Evolutionary conservation across 2,888 invertebrate genomes (phyloP).

Genomic region (Palloptera scutellata): DNA sequence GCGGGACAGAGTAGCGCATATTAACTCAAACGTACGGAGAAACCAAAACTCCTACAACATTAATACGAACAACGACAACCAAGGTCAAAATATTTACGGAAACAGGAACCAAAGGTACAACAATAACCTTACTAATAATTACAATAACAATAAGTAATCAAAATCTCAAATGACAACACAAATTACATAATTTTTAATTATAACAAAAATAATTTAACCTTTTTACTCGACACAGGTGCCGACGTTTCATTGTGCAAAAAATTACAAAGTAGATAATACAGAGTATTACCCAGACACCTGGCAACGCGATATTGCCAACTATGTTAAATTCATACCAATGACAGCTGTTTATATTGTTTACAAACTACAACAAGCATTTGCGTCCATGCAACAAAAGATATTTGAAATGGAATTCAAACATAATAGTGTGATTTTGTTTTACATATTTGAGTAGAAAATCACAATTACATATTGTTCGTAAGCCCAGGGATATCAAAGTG

Average conservation of each 20-base stretch:
- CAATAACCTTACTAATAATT: neutral
- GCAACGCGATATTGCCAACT: too few species aligned
- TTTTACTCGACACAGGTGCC: slow-evolving; percentile 15
- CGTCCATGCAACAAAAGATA: too few species aligned
- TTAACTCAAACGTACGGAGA: neutral
- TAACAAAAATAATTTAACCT: neutral
- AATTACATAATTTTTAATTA: neutral
- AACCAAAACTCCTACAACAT: neutral
- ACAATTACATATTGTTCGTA: too few species aligned
- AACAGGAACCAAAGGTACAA: neutral
- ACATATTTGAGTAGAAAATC: too few species aligned
- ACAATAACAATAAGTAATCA: neutral
- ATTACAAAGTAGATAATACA: too few species aligned
- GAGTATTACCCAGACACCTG: too few species aligned
- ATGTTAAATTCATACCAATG: too few species aligned
- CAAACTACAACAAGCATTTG: too few species aligned
- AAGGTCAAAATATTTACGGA: neutral
- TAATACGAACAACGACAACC: neutral
- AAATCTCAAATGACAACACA: slow-evolving; percentile 14
- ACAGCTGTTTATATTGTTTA: too few species aligned
- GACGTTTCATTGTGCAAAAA: slow-evolving; percentile 28
- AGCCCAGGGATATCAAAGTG: too few species aligned
- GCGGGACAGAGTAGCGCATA: neutral
- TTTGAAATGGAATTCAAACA: too few species aligned
- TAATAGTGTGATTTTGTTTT: too few species aligned